These are phyloP conservation scores for Mesochorus sp. DNA, from an alignment of 2,888 invertebrate genomes.

Conservation along the genomic window DNA sequence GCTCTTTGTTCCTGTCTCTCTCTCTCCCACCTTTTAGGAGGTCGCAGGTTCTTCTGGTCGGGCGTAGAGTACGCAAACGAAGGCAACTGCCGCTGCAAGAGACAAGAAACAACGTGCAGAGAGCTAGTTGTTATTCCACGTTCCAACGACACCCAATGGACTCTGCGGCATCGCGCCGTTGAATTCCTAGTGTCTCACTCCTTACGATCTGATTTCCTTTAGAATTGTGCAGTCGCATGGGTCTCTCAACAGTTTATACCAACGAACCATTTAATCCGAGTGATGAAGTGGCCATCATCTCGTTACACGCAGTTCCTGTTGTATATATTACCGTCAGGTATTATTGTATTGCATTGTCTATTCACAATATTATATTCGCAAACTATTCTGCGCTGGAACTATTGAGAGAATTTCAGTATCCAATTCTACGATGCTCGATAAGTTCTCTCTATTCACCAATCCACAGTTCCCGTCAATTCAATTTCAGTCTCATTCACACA, in stretches of 20 bases:
- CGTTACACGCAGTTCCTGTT: neutral
- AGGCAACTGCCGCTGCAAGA: slow-evolving; percentile 5
- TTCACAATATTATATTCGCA: neutral
- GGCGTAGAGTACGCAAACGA: slow-evolving; percentile 12
- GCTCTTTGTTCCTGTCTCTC: no score
- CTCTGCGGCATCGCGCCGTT: neutral
- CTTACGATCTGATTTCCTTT: neutral
- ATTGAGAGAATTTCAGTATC: no score
- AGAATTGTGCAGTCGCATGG: slow-evolving; percentile 11
- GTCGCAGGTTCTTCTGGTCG: slow-evolving; percentile 31
- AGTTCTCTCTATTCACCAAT: neutral
- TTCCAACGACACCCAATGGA: slow-evolving; percentile 49
- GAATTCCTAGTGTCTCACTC: neutral
- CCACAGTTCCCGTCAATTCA: no score
- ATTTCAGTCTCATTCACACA: no score
- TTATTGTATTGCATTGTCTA: neutral
- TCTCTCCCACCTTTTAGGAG: slow-evolving; percentile 27
- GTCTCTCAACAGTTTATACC: slow-evolving; percentile 8
- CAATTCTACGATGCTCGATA: neutral
- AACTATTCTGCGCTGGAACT: neutral
- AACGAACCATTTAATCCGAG: slow-evolving; percentile 10
- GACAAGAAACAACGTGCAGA: neutral
- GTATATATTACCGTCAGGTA: neutral
- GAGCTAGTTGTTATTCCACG: slow-evolving; percentile 21
- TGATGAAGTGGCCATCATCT: neutral